Evolutionary conservation across 2,888 invertebrate genomes (phyloP), one percentile per base, ranked within the genome.

Genomic region (Apotomis turbidana): DNA sequence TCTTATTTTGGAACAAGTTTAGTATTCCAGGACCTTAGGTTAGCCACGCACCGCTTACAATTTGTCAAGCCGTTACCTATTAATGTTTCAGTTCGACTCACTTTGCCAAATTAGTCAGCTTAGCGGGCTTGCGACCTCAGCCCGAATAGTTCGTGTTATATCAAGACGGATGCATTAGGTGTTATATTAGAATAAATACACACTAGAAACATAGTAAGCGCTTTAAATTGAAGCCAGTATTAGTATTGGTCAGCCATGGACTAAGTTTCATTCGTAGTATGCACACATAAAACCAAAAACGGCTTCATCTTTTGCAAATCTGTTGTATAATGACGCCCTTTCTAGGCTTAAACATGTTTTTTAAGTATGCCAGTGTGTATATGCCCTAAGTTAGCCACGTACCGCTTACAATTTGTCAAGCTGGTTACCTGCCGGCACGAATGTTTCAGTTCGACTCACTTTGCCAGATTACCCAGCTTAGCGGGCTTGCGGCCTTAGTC

Each of bases 391-490:
- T 55, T 52, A 15, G 6, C 27, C 27, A 62, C 12, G 5, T 38
- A 57, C 67, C 57, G 57, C 46, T 60, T 57, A 51, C 61, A 71
- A 67, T 67, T 67, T 68, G 67, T 71, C 71, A 71, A 71, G 67
- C 67, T 9, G 12, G 57, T 63, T 55, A 69, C 61, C 62, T 71
- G 60, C 67, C 55, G 41, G 61, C 49, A 41, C 66, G 38, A 59
- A 70, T 66, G 64, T 70, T 61, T 55, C 63, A 57, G 58, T 44
- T 15, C 44, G 36, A 15, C 55, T 55, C 71, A 58, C 64, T 61
- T 61, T 68, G 67, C 55, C 27, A 71, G 67, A 71, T 71, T 67
- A 71, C 27, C 41, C 58, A 46, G 46, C 52, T 36, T 44, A 44
- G 59, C 59, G 51, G 51, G 36, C 57, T 52, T 52, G 57, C 49